These are phyloP conservation scores for Gobionotothen gibberifrons DNA, from an alignment of 2,797 vertebrate species.

Conservation along the genomic window DNA sequence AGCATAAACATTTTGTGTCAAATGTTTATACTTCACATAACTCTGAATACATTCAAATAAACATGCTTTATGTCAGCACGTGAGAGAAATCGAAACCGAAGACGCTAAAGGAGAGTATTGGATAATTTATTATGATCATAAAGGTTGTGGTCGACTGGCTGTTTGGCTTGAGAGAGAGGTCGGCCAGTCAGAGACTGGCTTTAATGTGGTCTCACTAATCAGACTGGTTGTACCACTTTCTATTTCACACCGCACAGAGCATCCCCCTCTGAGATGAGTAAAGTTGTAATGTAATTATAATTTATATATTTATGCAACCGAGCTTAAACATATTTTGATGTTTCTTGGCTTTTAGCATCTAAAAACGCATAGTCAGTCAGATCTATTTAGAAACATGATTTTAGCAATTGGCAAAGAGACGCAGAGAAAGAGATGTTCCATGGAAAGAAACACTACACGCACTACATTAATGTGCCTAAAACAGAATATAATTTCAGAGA, in stretches of 20 bases:
- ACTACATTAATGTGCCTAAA: constrained; percentile 64
- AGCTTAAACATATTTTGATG: constrained; percentile 27
- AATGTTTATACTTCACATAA: neutral
- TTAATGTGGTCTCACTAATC: constrained; percentile 35
- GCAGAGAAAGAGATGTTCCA: constrained; percentile 31
- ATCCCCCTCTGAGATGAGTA: neutral
- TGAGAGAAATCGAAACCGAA: constrained; percentile 1
- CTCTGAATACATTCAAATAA: neutral
- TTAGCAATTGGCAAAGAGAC: constrained; percentile 41
- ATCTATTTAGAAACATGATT: constrained; percentile 41
- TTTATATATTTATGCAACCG: neutral
- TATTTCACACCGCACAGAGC: neutral
- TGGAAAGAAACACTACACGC: constrained; percentile 59
- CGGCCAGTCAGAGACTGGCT: constrained; percentile 18
- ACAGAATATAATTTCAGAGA: constrained; percentile 66
- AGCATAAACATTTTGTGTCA: neutral
- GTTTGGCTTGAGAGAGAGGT: constrained; percentile 1
- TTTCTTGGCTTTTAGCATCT: constrained; percentile 11
- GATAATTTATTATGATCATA: constrained; percentile 43
- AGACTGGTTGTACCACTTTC: constrained; percentile 25
- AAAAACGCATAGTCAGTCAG: constrained; percentile 17
- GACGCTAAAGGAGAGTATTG: constrained; percentile 27
- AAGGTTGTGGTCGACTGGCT: constrained; percentile 28
- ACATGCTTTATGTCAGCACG: neutral
- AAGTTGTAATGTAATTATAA: neutral